phyloP scores from a whole-genome alignment of 53 echinoderm and acorn worm genomes.

The Henricia sp. region DNA sequence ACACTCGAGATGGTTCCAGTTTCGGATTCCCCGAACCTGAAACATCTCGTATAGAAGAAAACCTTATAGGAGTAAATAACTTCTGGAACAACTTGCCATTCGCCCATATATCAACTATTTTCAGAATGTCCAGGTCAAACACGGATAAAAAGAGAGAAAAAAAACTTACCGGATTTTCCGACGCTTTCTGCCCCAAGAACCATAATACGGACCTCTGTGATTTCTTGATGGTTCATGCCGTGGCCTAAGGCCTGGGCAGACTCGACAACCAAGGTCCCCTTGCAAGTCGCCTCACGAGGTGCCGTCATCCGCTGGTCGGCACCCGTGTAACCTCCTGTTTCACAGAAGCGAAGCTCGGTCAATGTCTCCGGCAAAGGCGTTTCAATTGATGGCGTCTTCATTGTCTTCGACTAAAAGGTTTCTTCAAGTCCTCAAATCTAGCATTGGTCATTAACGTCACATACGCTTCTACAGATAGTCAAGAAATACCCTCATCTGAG shows the following conservation, averaged over 20 bases:
- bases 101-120: too few species aligned
- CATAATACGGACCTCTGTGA: constrained; percentile 55
- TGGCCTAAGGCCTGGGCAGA: constrained; percentile 35
- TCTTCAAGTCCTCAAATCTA: background rate
- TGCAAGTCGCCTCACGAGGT: constrained; percentile 27
- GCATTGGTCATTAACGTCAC: background rate
- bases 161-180: constrained; percentile 69
- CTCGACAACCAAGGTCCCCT: constrained; percentile 46
- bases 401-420: background rate
- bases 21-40: too few species aligned
- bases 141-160: too few species aligned
- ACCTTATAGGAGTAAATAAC: too few species aligned
- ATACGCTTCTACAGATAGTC: background rate
- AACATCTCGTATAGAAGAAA: too few species aligned
- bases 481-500: background rate
- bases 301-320: constrained; percentile 19
- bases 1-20: too few species aligned
- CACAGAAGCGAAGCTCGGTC: constrained; percentile 39
- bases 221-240: constrained; percentile 40
- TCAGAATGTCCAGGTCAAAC: too few species aligned
- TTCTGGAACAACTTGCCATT: too few species aligned
- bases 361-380: constrained; percentile 5
- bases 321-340: constrained; percentile 10
- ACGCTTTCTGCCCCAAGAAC: constrained; percentile 71
- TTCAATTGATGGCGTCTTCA: constrained; percentile 59